Conservation (phyloP, 2,113 vertebrate species). For the Orientallactaga bullata region DNA sequence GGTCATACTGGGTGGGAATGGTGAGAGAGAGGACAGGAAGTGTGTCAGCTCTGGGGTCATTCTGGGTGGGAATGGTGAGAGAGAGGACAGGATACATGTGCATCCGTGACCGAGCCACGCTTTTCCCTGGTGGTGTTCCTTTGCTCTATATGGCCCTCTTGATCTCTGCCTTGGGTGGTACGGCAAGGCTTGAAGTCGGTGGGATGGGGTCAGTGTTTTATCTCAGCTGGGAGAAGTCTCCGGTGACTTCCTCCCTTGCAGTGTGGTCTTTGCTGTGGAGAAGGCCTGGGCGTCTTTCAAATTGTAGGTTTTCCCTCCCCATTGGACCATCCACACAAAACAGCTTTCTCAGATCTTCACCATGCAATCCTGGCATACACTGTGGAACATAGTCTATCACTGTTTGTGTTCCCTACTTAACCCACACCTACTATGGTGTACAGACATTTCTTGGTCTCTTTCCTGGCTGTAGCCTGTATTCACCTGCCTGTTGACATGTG, state of each 20-base stretch:
- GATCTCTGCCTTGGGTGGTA: neutral
- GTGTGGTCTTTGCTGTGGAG: neutral
- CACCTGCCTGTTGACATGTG: rapidly evolving
- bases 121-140: neutral
- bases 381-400: neutral
- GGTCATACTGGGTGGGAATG: too few relatives aligned
- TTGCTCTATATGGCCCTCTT: too few relatives aligned
- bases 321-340: too few relatives aligned
- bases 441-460: neutral
- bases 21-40: neutral
- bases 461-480: neutral
- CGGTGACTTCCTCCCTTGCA: neutral
- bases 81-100: too few relatives aligned
- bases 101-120: neutral
- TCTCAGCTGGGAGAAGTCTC: neutral
- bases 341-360: neutral
- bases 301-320: neutral
- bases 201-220: too few relatives aligned
- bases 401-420: neutral
- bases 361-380: neutral
- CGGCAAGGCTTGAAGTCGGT: neutral
- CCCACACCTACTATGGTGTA: neutral
- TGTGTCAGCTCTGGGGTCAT: neutral
- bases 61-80: neutral
- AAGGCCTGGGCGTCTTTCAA: neutral